phyloP scores from a whole-genome alignment of 2,888 invertebrate genomes.

The Halictus quadricinctus region DNA sequence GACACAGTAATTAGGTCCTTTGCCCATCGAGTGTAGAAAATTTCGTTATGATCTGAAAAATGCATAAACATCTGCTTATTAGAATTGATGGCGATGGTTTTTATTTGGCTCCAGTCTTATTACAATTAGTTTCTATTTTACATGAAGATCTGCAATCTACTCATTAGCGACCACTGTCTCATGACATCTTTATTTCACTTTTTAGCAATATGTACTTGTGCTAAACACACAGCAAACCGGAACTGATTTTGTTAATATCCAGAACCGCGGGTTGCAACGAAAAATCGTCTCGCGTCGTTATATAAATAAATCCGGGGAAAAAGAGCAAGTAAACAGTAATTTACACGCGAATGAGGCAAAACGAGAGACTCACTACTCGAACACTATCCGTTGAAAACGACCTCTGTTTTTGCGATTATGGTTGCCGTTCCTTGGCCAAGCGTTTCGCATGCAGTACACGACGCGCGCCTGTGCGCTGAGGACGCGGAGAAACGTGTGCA shows the following conservation, averaged over 20 bases:
- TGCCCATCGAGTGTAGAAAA: background rate
- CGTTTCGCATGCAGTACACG: conserved; percentile 29
- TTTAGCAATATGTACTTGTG: background rate
- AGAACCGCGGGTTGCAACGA: background rate
- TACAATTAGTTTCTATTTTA: too few relatives aligned
- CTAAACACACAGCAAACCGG: background rate
- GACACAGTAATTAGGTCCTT: too few relatives aligned
- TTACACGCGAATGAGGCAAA: background rate
- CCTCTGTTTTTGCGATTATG: conserved; percentile 12
- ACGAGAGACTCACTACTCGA: background rate
- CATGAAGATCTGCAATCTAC: too few relatives aligned
- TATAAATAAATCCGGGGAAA: background rate
- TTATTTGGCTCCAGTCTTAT: too few relatives aligned
- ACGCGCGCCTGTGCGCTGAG: background rate
- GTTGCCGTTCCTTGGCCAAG: background rate
- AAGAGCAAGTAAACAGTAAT: background rate
- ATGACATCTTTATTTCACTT: too few relatives aligned
- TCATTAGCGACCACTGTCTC: too few relatives aligned
- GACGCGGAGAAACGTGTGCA: background rate
- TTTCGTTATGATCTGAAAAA: background rate
- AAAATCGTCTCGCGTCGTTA: background rate
- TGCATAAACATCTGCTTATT: too few relatives aligned
- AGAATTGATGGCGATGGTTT: too few relatives aligned
- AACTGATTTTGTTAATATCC: background rate
- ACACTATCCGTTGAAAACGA: background rate